These are phyloP conservation scores for Diprion similis DNA, from an alignment of 1,140 invertebrate species.

Conservation along the genomic window DNA sequence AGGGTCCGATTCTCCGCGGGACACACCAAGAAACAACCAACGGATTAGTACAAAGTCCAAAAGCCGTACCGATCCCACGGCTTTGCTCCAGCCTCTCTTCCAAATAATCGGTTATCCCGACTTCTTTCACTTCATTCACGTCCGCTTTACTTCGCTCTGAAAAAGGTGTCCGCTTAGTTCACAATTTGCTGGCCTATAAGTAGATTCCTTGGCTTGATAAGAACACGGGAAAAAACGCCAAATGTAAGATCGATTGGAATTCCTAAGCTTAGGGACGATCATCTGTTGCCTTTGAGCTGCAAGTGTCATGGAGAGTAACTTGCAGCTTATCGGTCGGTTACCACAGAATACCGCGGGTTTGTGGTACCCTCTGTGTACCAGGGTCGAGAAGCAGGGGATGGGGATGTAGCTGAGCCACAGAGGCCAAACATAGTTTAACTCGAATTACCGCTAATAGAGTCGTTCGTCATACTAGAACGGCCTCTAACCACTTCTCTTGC, in stretches of 20 bases:
- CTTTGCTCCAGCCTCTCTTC: neutral
- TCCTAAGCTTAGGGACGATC: too few species aligned
- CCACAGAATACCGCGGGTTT: conserved; percentile 36
- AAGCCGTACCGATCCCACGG: neutral
- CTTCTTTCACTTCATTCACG: too few species aligned
- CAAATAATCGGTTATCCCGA: too few species aligned
- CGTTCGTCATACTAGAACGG: conserved; percentile 27
- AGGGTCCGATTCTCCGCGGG: conserved; percentile 39
- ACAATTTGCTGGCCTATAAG: too few species aligned
- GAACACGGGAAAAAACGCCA: too few species aligned
- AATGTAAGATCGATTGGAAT: too few species aligned
- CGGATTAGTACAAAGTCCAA: conserved; percentile 35
- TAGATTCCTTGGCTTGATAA: too few species aligned
- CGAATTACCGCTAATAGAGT: conserved; percentile 40
- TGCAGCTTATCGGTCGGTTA: conserved; percentile 38
- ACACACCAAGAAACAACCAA: conserved; percentile 45
- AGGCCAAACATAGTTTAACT: conserved; percentile 44
- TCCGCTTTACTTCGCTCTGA: too few species aligned
- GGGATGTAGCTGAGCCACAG: conserved; percentile 30
- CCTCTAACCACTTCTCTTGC: conserved; percentile 14
- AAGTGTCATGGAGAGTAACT: conserved; percentile 1
- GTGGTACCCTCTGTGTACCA: conserved; percentile 31
- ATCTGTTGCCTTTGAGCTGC: too few species aligned
- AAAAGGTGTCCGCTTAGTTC: too few species aligned
- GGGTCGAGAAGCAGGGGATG: conserved; percentile 19